These are phyloP conservation scores for Otocyon megalotis DNA, from an alignment of 2,113 vertebrate genomes.

Conservation along the genomic window DNA sequence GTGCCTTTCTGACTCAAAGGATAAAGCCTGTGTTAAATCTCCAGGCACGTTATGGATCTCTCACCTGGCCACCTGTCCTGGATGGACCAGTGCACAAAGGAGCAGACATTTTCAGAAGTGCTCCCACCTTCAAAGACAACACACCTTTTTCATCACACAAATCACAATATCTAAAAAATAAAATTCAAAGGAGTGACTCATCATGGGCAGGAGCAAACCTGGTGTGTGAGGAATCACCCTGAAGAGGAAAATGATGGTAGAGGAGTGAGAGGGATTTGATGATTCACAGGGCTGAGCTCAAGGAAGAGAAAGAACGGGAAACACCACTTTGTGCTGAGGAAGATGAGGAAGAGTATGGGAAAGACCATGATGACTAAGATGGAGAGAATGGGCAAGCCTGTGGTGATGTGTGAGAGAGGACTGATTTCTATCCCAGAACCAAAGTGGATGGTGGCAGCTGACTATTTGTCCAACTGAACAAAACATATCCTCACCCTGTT, in stretches of 20 bases:
- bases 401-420: rapidly evolving
- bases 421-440: neutral
- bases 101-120: neutral
- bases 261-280: neutral
- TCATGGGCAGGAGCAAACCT: neutral
- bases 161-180: neutral
- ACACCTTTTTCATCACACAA: neutral
- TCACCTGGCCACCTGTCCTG: rapidly evolving
- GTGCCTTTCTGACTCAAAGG: neutral
- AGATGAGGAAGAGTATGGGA: neutral
- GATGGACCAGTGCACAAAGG: neutral
- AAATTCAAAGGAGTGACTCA: neutral
- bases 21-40: too few relatives aligned
- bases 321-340: neutral
- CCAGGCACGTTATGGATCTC: neutral
- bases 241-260: neutral
- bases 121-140: neutral
- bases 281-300: too few relatives aligned
- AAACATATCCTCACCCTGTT: too few relatives aligned
- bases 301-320: neutral
- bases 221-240: neutral
- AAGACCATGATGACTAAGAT: too few relatives aligned
- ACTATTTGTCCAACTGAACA: rapidly evolving
- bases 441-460: neutral
- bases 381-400: neutral